phyloP scores from a whole-genome alignment of 2,797 vertebrate genomes.

The Numenius phaeopus region DNA sequence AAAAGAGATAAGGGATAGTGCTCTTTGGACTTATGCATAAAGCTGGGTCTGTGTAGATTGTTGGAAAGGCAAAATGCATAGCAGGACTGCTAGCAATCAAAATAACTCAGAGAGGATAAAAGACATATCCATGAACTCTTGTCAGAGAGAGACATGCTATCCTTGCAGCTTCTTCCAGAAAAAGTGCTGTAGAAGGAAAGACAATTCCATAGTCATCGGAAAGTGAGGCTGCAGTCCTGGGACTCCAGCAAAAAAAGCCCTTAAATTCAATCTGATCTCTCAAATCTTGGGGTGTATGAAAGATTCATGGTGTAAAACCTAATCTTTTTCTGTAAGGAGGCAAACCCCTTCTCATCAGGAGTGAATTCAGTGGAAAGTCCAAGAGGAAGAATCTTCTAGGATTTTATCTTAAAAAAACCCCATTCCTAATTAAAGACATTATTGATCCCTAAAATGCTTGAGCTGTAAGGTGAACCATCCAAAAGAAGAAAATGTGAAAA shows the following conservation, averaged over 20 bases:
- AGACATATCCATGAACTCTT: not conserved
- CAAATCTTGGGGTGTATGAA: not conserved
- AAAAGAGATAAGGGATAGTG: not conserved
- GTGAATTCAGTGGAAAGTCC: not conserved
- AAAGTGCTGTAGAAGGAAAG: not conserved
- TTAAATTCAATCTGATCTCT: not conserved
- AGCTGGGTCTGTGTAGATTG: not conserved
- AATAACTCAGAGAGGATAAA: conserved; percentile 10
- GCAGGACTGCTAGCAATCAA: not conserved
- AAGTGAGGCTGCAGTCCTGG: not conserved
- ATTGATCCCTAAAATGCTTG: not conserved
- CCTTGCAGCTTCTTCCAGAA: not conserved
- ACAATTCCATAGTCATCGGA: not conserved
- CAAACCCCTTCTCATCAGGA: not conserved
- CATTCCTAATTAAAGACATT: not conserved
- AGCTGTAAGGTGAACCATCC: not conserved
- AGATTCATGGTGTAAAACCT: not conserved
- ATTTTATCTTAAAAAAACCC: not conserved
- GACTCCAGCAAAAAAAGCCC: not conserved
- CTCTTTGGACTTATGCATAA: not conserved
- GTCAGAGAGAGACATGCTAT: not conserved
- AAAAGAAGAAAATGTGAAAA: not conserved
- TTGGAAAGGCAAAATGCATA: not conserved
- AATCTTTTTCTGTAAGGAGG: not conserved
- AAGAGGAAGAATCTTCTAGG: not conserved